Percentiles rank a stretch among this genome's conserved stretches.
Conservation (phyloP, 2,113 vertebrate species). For the Rhombomys opimus region DNA sequence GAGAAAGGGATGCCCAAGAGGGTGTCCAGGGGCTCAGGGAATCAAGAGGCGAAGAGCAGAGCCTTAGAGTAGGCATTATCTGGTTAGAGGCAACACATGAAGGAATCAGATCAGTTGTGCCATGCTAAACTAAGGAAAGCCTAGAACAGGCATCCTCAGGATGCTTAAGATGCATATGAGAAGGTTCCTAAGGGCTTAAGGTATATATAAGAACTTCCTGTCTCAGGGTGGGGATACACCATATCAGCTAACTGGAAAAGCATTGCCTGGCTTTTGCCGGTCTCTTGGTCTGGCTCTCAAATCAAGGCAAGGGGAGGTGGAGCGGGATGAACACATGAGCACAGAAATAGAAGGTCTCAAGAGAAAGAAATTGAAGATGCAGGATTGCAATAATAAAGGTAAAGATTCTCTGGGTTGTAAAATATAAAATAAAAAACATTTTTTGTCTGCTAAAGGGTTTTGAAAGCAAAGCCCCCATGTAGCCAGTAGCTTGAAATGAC, state of each 20-base stretch:
- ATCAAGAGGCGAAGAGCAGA: neutral
- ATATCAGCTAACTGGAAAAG: neutral
- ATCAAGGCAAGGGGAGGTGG: neutral
- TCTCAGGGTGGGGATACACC: neutral
- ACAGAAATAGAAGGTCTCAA: neutral
- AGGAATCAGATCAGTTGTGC: neutral
- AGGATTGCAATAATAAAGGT: neutral
- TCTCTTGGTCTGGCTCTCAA: neutral
- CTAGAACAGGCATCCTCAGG: neutral
- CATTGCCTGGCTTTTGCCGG: neutral
- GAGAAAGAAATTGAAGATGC: neutral
- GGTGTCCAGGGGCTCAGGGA: neutral
- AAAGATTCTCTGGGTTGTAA: neutral
- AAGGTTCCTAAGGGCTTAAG: neutral
- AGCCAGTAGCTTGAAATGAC: neutral
- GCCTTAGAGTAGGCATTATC: neutral
- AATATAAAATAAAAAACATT: no score
- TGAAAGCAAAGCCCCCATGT: neutral
- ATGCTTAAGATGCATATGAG: neutral
- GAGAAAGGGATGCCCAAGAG: neutral
- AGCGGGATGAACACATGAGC: neutral
- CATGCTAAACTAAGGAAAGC: neutral
- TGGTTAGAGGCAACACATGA: neutral
- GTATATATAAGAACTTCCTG: neutral
- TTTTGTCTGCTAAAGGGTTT: neutral